Evolutionary conservation across 1,140 invertebrate genomes (phyloP).

Genomic region (Papilio glaucus): DNA sequence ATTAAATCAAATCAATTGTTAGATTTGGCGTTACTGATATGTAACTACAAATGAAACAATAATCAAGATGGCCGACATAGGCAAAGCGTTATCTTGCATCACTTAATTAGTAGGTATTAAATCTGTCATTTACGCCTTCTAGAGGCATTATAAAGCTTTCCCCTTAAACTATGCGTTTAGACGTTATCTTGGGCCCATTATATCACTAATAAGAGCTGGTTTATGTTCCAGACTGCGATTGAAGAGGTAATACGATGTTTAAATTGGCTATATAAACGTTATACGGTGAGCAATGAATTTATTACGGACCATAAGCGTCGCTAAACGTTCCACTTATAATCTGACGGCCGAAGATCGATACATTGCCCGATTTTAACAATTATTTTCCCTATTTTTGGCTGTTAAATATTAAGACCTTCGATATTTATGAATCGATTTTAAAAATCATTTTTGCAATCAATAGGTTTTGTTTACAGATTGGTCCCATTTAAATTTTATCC

Average conservation of each 20-base stretch:
- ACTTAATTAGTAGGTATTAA: slow-evolving; percentile 76
- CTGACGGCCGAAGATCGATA: background rate
- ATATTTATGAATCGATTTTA: too few relatives aligned
- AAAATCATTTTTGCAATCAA: too few relatives aligned
- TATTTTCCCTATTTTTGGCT: background rate
- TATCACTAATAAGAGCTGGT: slow-evolving; percentile 67
- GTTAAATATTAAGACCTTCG: too few relatives aligned
- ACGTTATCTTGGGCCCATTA: slow-evolving; percentile 68
- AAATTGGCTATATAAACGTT: slow-evolving; percentile 9
- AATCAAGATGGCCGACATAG: slow-evolving; percentile 45
- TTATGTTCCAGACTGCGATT: slow-evolving; percentile 55
- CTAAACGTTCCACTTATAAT: background rate
- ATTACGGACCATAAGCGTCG: slow-evolving; percentile 2
- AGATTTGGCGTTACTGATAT: background rate
- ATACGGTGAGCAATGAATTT: slow-evolving; percentile 8
- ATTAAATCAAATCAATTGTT: too few relatives aligned
- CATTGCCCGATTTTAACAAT: background rate
- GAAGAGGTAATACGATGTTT: slow-evolving; percentile 36
- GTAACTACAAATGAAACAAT: slow-evolving; percentile 27
- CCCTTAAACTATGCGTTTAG: slow-evolving; percentile 58
- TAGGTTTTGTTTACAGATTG: too few relatives aligned
- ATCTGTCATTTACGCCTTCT: slow-evolving; percentile 74
- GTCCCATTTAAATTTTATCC: too few relatives aligned
- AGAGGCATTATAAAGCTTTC: slow-evolving; percentile 63
- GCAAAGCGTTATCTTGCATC: slow-evolving; percentile 59